phyloP scores from a whole-genome alignment of 1,140 invertebrate genomes.

The Drosophila athabasca region DNA sequence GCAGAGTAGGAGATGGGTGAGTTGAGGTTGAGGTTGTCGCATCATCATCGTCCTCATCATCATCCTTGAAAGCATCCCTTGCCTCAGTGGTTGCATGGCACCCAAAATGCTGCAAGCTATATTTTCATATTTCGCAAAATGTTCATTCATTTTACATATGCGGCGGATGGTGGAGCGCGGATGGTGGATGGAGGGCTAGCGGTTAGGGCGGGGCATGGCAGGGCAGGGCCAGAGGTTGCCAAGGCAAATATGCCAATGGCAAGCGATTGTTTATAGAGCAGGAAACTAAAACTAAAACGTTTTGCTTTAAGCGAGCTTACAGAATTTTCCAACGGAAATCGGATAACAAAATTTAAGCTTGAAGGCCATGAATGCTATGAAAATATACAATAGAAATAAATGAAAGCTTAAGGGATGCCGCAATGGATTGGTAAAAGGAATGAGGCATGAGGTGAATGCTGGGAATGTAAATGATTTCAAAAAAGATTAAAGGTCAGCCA shows the following conservation, averaged over 20 bases:
- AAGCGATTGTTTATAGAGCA: conserved; percentile 10
- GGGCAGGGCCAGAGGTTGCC: too few species aligned
- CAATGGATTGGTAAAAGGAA: too few species aligned
- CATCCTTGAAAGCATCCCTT: too few species aligned
- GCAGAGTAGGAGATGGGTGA: too few species aligned
- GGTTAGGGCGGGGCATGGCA: neutral
- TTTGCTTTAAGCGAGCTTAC: conserved; percentile 3
- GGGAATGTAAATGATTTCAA: too few species aligned
- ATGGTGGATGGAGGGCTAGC: neutral
- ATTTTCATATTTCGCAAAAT: conserved; percentile 12
- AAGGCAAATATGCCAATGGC: conserved; percentile 10
- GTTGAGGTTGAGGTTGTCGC: too few species aligned
- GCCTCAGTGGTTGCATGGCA: too few species aligned
- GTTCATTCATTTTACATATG: conserved; percentile 17
- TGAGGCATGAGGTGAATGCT: too few species aligned
- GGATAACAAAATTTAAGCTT: neutral
- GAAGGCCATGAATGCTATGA: too few species aligned
- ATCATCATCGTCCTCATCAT: too few species aligned
- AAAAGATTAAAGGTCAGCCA: too few species aligned
- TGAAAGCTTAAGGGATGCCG: neutral
- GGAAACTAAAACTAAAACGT: neutral
- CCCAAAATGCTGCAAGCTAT: neutral
- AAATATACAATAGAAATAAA: neutral
- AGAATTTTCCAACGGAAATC: neutral
- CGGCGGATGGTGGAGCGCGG: neutral